Conservation (phyloP, 37 sponge, comb jelly and placozoan species). For the Eunapius fragilis region DNA sequence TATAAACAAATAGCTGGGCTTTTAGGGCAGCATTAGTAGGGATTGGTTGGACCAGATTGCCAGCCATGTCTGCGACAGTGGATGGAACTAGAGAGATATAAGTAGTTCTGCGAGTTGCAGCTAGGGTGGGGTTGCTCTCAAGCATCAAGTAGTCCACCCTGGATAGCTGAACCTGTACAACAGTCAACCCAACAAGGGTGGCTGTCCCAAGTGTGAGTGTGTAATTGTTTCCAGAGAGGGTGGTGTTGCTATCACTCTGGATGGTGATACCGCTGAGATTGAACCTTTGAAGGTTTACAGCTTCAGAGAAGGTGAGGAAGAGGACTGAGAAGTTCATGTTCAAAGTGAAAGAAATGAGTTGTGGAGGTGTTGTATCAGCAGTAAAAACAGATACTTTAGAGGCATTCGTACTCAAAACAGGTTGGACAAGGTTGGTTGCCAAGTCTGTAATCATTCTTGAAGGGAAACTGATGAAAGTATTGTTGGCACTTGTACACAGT, state of each 20-base stretch:
- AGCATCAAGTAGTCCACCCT: conserved; percentile 43
- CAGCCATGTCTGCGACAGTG: conserved; percentile 56
- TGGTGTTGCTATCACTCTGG: conserved; percentile 54
- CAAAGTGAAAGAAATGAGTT: conserved; percentile 31
- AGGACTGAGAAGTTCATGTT: conserved; percentile 66
- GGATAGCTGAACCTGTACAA: conserved; percentile 37
- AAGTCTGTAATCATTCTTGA: conserved; percentile 56
- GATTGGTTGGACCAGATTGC: conserved; percentile 35
- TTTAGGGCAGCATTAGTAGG: conserved; percentile 10
- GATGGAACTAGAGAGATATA: conserved; percentile 32
- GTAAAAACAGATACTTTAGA: conserved; percentile 25
- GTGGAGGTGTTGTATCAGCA: conserved; percentile 54
- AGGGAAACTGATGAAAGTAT: conserved; percentile 60
- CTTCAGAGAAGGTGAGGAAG: conserved; percentile 69
- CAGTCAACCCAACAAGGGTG: conserved; percentile 10
- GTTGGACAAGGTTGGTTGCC: conserved; percentile 51
- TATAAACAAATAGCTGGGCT: conserved; percentile 27
- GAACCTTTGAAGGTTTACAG: conserved; percentile 52
- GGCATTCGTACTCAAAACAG: conserved; percentile 13
- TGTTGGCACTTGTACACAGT: conserved; percentile 37
- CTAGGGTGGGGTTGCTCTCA: conserved; percentile 46
- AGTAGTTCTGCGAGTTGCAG: conserved; percentile 52
- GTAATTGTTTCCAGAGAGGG: conserved; percentile 9
- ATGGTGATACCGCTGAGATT: conserved; percentile 52
- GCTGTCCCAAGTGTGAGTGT: conserved; percentile 36